A percentile compares a stretch with the other conserved stretches of the same genome.
Conservation (phyloP, 2,797 vertebrate species). For the Crenichthys baileyi region DNA sequence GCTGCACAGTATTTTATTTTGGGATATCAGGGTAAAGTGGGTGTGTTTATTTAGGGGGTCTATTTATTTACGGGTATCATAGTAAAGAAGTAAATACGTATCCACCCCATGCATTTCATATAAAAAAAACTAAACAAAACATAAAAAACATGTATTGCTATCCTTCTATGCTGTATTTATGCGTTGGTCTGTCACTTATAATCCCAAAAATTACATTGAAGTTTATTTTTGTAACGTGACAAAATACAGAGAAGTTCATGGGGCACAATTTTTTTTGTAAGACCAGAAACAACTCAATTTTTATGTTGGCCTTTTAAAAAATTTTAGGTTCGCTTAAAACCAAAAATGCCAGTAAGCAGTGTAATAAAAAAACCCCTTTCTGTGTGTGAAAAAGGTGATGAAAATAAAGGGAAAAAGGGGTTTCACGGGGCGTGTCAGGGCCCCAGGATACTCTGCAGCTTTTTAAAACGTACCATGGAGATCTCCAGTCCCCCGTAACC, state of each 20-base stretch:
- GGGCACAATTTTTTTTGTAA: neutral
- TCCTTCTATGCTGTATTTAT: neutral
- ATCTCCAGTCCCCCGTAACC: no score
- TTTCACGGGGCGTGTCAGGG: slow-evolving; percentile 85
- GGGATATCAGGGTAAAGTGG: no score
- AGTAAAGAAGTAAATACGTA: no score
- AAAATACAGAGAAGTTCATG: neutral
- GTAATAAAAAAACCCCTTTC: slow-evolving; percentile 56
- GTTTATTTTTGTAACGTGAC: neutral
- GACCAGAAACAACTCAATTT: neutral
- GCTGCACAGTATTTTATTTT: no score
- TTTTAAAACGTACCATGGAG: no score
- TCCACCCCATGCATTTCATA: neutral
- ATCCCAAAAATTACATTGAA: neutral
- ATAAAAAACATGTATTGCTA: no score
- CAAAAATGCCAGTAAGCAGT: slow-evolving; percentile 27
- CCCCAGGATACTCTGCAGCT: slow-evolving; percentile 86
- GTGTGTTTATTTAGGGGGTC: no score
- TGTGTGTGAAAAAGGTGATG: slow-evolving; percentile 85
- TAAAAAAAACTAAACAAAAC: neutral
- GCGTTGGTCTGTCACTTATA: neutral
- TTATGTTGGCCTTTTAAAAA: no score
- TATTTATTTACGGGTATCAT: no score
- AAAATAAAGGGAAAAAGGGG: slow-evolving; percentile 88
- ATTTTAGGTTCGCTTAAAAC: no score